Conservation (phyloP, 2,797 vertebrate species). For the Luscinia luscinia region DNA sequence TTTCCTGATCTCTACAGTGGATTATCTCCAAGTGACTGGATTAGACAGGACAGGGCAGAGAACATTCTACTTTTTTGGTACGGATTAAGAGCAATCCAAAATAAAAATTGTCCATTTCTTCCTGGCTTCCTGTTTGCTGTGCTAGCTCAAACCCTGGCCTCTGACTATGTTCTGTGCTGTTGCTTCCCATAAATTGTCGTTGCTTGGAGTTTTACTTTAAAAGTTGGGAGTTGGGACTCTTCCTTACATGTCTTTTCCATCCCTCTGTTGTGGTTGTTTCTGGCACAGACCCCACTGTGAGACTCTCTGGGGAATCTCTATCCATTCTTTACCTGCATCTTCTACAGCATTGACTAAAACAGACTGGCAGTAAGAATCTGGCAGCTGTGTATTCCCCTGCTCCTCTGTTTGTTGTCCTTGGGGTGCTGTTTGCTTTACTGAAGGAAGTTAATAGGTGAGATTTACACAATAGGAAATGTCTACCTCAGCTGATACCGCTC, state of each 20-base stretch:
- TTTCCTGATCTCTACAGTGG: neutral
- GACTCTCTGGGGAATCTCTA: neutral
- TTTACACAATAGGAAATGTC: neutral
- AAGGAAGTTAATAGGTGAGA: neutral
- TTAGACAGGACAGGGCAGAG: neutral
- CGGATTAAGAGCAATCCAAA: neutral
- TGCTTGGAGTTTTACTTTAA: neutral
- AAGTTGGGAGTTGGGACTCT: neutral
- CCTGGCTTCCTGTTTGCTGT: neutral
- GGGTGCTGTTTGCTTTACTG: neutral
- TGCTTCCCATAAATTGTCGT: neutral
- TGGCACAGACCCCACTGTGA: neutral
- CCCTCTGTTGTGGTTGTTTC: neutral
- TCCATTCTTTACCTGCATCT: neutral
- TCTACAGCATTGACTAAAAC: neutral
- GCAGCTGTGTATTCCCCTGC: neutral
- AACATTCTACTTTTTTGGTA: neutral
- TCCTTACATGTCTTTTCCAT: neutral
- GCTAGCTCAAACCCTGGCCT: neutral
- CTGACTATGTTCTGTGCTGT: neutral
- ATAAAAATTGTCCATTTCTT: neutral
- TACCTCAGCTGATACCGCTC: rapidly evolving
- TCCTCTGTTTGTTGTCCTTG: neutral
- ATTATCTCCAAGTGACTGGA: neutral
- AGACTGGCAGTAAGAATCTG: neutral